A percentile compares a stretch with the other conserved stretches of the same genome.
These are phyloP conservation scores for Amphipyra tragopoginis DNA, from an alignment of 2,888 invertebrate genomes.

Conservation along the genomic window DNA sequence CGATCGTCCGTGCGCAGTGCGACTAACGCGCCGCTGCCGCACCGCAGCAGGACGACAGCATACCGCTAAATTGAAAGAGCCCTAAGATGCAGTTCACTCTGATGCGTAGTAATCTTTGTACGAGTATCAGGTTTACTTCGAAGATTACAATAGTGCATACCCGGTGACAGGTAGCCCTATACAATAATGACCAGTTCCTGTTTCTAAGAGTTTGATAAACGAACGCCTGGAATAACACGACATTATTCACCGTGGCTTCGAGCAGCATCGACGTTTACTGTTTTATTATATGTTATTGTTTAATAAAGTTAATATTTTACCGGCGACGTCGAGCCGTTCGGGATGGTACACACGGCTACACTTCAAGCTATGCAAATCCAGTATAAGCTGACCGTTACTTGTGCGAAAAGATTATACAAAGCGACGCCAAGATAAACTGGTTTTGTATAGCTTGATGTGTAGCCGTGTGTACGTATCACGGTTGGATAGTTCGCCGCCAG, in stretches of 20 bases:
- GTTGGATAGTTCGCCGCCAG: not conserved
- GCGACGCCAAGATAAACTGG: too few species aligned
- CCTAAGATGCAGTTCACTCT: slow-evolving; percentile 32
- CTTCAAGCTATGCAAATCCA: too few species aligned
- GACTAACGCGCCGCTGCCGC: too few species aligned
- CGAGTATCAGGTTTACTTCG: slow-evolving; percentile 35
- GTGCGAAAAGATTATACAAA: too few species aligned
- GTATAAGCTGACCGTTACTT: too few species aligned
- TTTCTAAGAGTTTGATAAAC: slow-evolving; percentile 28
- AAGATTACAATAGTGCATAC: slow-evolving; percentile 53
- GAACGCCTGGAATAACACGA: slow-evolving; percentile 10
- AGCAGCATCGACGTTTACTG: slow-evolving; percentile 39
- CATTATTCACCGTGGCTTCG: slow-evolving; percentile 51
- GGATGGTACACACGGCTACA: too few species aligned
- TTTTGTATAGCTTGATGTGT: too few species aligned
- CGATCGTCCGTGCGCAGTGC: too few species aligned
- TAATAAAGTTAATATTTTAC: slow-evolving; percentile 38
- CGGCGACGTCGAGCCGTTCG: slow-evolving; percentile 17
- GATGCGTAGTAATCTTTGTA: slow-evolving; percentile 24
- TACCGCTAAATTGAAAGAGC: too few species aligned
- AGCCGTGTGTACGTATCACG: slow-evolving; percentile 28
- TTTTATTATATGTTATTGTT: slow-evolving; percentile 28
- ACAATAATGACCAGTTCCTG: slow-evolving; percentile 47
- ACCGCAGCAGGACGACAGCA: too few species aligned
- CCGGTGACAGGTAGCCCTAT: slow-evolving; percentile 46